Base-by-base conservation (phyloP, 2,888 invertebrate genomes). In the Bhutanitis thaidina region DNA sequence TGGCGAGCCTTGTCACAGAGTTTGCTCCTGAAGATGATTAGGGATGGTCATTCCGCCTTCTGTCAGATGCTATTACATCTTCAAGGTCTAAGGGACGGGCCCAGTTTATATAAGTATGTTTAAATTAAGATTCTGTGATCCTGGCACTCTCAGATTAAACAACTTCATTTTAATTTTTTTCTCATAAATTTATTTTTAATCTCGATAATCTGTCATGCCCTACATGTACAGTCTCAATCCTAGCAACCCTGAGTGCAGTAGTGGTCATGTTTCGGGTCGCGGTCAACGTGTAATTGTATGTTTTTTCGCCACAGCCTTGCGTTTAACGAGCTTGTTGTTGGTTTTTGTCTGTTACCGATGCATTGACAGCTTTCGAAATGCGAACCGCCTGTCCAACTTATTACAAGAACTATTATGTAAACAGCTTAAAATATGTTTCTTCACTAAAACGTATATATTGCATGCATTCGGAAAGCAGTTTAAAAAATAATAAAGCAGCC, bases 211-310 rank as follows among this genome's bases (percentile, higher is more conserved):
- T 12, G 12, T 43, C 25, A 14, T 38, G 38, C 15, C 43, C 32
- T 38, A 49, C 15, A 49, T 48, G 27, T 37, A 5, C 14, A 34
- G 34, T 34, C 12, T n/a, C n/a, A n/a, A 34, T 44, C 49, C 32
- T 48, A 14, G 29, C 39, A 50, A 50, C 49, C 49, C 49, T 50
- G 49, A 39, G 30, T 14, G 10, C 37, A 36, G 44, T 27, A 15
- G 29, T 29, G 50, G 44, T 40, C 50, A 45, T 40, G 59, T 74
- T 74, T 72, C 65, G 65, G 77, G 74, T 80, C 80, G 78, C 68
- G 79, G 78, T 71, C 79, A 71, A 72, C 67, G 39, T 61, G 66
- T 71, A 61, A 71, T 69, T 75, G 71, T 72, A 60, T 69, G 69
- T 74, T 77, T 72, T 67, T 64, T 64, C 49, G 59, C 50, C 63